phyloP scores from a whole-genome alignment of 1,140 invertebrate genomes.

The Parapsyche elsis region DNA sequence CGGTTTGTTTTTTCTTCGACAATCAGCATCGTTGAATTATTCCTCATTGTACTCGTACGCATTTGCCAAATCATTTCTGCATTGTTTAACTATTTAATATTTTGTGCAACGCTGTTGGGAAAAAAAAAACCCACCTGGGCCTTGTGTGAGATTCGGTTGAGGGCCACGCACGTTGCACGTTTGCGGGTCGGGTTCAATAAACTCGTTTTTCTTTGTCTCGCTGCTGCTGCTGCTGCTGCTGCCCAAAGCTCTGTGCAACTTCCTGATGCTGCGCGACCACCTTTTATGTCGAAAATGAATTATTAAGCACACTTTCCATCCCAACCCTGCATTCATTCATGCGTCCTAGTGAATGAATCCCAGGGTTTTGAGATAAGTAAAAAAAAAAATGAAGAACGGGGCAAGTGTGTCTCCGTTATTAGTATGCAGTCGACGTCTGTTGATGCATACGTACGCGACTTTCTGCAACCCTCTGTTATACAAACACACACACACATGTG shows the following conservation, averaged over 20 bases:
- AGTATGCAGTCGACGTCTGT: conserved; percentile 23
- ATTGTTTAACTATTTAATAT: too few species aligned
- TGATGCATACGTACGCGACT: conserved; percentile 7
- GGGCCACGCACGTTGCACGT: conserved; percentile 20
- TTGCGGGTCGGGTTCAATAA: conserved; percentile 28
- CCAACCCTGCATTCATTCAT: background rate
- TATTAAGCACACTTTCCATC: background rate
- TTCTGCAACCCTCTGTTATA: background rate
- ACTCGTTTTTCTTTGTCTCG: conserved; percentile 44
- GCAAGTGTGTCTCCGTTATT: background rate
- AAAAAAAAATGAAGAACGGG: background rate
- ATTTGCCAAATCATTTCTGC: too few species aligned
- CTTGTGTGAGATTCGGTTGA: conserved; percentile 24
- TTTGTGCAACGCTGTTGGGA: too few species aligned
- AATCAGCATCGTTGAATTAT: too few species aligned
- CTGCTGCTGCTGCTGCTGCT: background rate
- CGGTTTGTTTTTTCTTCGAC: too few species aligned
- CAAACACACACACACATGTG: background rate
- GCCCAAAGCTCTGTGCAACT: conserved; percentile 24
- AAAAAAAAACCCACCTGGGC: conserved; percentile 21
- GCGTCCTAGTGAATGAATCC: background rate
- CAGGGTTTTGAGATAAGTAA: too few species aligned
- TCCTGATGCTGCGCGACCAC: background rate
- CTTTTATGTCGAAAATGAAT: background rate
- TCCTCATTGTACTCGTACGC: too few species aligned